Percentiles rank a stretch among this genome's conserved stretches.
Evolutionary conservation across 2,797 vertebrate genomes (phyloP).

Genomic region (Valencia hispanica): DNA sequence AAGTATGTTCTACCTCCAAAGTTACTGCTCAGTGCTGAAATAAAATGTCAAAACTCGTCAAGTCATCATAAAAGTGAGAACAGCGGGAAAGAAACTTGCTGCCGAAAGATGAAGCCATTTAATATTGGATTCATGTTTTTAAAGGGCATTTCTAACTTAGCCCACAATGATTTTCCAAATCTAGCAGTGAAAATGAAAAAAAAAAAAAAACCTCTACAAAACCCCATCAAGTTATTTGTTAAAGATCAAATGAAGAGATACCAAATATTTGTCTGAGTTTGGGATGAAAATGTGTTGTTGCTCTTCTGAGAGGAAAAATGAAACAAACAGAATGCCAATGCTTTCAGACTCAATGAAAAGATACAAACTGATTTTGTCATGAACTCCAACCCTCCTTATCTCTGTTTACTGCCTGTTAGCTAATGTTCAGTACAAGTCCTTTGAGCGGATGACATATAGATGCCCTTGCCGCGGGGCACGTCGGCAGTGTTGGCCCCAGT

Average conservation of each 20-base stretch:
- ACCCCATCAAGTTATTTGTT: neutral
- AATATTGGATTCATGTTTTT: neutral
- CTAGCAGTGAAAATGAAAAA: neutral
- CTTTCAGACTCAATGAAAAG: conserved; percentile 2
- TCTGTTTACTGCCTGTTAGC: conserved; percentile 30
- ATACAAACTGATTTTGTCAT: neutral
- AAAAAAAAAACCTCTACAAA: no score
- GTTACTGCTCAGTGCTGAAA: neutral
- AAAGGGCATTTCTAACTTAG: neutral
- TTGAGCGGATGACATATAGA: conserved; percentile 55
- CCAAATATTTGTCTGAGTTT: neutral
- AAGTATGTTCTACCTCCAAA: neutral
- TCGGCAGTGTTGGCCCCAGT: conserved; percentile 42
- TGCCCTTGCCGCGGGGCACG: conserved; percentile 66
- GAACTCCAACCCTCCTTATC: conserved; percentile 22
- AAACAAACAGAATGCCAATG: neutral
- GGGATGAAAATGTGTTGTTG: neutral
- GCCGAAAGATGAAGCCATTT: neutral
- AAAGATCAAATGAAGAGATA: neutral
- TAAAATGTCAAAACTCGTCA: neutral
- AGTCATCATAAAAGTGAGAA: neutral
- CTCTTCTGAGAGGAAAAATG: neutral
- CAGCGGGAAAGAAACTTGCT: neutral
- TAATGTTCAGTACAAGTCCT: conserved; percentile 29
- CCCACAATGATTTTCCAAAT: neutral